Conservation (phyloP, 2,797 vertebrate genomes). For the Acanthurus lineatus region DNA sequence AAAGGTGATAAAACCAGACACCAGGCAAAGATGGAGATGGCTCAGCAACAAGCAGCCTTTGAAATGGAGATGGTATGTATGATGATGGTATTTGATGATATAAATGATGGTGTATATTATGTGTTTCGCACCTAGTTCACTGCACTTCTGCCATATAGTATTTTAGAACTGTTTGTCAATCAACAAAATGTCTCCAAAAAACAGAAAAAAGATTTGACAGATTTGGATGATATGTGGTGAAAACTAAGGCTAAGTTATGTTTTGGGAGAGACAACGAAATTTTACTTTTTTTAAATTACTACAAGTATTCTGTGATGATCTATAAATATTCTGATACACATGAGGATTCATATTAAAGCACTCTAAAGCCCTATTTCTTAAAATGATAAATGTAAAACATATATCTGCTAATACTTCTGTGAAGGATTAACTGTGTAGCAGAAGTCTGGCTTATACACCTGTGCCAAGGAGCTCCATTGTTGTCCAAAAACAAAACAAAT, state of each 20-base stretch:
- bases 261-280: not conserved
- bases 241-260: not conserved
- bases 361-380: not conserved
- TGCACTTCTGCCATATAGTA: not conserved
- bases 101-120: too few relatives aligned
- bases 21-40: constrained; percentile 78
- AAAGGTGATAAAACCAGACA: constrained; percentile 86
- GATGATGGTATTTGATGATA: not conserved
- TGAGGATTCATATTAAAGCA: not conserved
- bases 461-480: not conserved
- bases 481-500: constrained; percentile 7
- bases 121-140: not conserved
- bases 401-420: not conserved
- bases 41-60: constrained; percentile 72
- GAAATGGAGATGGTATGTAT: constrained; percentile 80
- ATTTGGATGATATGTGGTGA: constrained; percentile 13
- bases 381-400: not conserved
- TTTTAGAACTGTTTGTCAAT: not conserved
- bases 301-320: too few relatives aligned
- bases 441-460: not conserved
- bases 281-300: too few relatives aligned
- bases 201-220: too few relatives aligned
- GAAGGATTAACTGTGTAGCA: not conserved
- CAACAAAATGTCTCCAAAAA: not conserved
- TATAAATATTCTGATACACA: not conserved